phyloP scores from a whole-genome alignment of 2,113 vertebrate species.

The Speoplatyrhinus poulsoni region DNA sequence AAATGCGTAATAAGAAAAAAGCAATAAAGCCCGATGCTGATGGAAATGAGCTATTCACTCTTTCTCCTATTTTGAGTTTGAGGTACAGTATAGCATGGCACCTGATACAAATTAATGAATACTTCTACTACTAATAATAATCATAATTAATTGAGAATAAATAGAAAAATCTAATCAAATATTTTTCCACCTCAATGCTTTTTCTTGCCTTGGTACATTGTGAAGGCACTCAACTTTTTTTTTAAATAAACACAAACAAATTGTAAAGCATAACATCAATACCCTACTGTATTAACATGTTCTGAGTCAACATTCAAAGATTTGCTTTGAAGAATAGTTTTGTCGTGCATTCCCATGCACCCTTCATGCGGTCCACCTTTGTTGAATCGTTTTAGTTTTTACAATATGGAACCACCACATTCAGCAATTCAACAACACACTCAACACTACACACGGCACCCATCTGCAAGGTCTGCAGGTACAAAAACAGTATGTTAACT shows the following conservation, averaged over 20 bases:
- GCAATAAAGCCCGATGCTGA: too few species aligned
- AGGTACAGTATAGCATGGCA: too few species aligned
- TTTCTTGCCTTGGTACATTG: slow-evolving; percentile 18
- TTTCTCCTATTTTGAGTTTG: too few species aligned
- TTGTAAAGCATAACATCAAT: slow-evolving; percentile 1
- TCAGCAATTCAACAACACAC: slow-evolving; percentile 15
- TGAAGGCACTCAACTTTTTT: slow-evolving; percentile 63
- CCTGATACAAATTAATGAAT: too few species aligned
- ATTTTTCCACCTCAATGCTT: neutral
- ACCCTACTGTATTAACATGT: slow-evolving; percentile 15
- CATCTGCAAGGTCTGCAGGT: slow-evolving; percentile 22
- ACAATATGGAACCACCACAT: slow-evolving; percentile 47
- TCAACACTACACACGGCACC: neutral
- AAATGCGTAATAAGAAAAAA: too few species aligned
- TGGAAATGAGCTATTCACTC: too few species aligned
- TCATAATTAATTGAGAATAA: too few species aligned
- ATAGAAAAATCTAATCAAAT: too few species aligned
- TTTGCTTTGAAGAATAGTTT: neutral
- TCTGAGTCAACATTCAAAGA: slow-evolving; percentile 1
- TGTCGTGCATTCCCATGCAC: slow-evolving; percentile 35
- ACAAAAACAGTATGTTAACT: slow-evolving; percentile 16
- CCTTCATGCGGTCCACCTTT: slow-evolving; percentile 28
- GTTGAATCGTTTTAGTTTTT: neutral
- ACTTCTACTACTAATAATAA: too few species aligned
- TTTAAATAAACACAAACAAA: slow-evolving; percentile 16